Percentiles rank a stretch among this genome's conserved stretches.
Conservation (phyloP, 1,140 invertebrate species). For the Nixonia krombeini region DNA sequence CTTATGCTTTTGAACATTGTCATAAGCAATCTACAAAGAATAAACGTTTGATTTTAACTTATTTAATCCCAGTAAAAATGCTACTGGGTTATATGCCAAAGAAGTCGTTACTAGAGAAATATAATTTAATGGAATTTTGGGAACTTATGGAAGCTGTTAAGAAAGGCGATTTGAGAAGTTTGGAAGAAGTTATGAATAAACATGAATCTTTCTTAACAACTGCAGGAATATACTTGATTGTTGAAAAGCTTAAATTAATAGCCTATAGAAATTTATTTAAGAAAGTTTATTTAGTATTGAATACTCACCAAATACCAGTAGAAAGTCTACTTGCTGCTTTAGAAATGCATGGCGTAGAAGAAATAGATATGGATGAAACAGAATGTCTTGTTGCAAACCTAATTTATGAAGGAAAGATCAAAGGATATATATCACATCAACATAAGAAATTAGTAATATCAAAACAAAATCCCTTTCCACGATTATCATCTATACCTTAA, state of each 20-base stretch:
- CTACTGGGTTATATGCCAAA: constrained; percentile 93
- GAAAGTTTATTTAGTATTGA: constrained; percentile 90
- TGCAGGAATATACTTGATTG: constrained; percentile 95
- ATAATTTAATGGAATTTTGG: constrained; percentile 91
- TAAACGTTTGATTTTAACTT: constrained; percentile 94
- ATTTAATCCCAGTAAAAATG: constrained; percentile 98
- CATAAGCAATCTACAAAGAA: constrained; percentile 87
- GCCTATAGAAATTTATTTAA: constrained; percentile 97
- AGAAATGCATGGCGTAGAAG: constrained; percentile 83
- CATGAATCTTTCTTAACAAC: constrained; percentile 95
- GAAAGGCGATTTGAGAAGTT: constrained; percentile 87
- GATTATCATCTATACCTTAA: constrained; percentile 70
- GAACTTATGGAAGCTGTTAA: constrained; percentile 90
- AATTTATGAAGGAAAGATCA: constrained; percentile 94
- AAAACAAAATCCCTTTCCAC: constrained; percentile 96
- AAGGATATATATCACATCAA: constrained; percentile 97
- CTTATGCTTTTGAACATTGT: constrained; percentile 94
- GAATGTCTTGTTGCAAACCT: constrained; percentile 97
- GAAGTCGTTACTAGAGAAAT: constrained; percentile 84
- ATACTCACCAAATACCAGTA: constrained; percentile 93
- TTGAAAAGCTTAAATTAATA: constrained; percentile 96
- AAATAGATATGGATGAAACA: constrained; percentile 93
- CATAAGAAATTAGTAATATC: constrained; percentile 98
- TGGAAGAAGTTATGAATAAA: constrained; percentile 88
- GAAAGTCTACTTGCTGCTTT: constrained; percentile 85